A percentile compares a stretch with the other conserved stretches of the same genome.
Evolutionary conservation across 2,797 vertebrate genomes (phyloP).

Genomic region (Gymnoscopelus braueri): DNA sequence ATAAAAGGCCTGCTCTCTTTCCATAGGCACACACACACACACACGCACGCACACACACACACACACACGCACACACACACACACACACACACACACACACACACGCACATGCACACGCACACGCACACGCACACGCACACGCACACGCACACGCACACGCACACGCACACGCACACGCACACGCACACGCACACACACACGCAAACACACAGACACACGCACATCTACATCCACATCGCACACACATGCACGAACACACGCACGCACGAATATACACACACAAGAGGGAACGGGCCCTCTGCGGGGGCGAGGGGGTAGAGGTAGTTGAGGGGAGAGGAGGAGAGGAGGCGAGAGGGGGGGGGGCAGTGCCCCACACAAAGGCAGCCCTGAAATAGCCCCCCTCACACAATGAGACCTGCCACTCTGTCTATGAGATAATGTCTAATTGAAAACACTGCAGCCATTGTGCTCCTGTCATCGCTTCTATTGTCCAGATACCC

Average conservation of each 20-base stretch:
- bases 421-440: constrained; percentile 99
- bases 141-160: constrained; percentile 15
- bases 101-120: neutral
- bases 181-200: constrained; percentile 7
- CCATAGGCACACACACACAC: constrained; percentile 39
- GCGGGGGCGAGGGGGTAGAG: constrained; percentile 46
- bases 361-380: constrained; percentile 94
- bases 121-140: neutral
- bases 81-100: neutral
- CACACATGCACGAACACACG: neutral
- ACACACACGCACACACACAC: constrained; percentile 24
- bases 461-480: constrained; percentile 99
- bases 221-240: neutral
- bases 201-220: neutral
- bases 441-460: constrained; percentile 97
- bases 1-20: constrained; percentile 62
- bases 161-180: constrained; percentile 14
- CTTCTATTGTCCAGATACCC: constrained; percentile 91
- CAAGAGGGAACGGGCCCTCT: constrained; percentile 60
- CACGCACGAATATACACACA: constrained; percentile 27
- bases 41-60: constrained; percentile 36
- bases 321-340: constrained; percentile 64
- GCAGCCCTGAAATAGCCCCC: constrained; percentile 97
- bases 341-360: constrained; percentile 77
- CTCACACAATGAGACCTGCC: constrained; percentile 93